Conservation (phyloP, 2,888 invertebrate genomes). For the Endomychus coccineus region DNA sequence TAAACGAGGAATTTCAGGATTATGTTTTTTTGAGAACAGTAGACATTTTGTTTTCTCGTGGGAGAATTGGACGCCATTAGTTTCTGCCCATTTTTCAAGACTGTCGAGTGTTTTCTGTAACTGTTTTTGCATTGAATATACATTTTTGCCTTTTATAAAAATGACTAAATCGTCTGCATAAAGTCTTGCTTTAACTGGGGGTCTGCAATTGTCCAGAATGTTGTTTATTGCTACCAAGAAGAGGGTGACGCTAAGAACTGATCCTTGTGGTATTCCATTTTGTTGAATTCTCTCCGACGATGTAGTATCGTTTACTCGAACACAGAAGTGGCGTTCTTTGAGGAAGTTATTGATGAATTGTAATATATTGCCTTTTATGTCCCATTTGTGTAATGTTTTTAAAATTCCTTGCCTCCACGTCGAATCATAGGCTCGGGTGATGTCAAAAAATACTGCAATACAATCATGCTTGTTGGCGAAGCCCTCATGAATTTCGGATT, state of each 20-base stretch:
- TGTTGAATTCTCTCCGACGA: slow-evolving; percentile 1
- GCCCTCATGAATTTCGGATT: slow-evolving; percentile 6
- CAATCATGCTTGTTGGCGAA: slow-evolving; percentile 3
- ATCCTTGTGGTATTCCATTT: slow-evolving; percentile 2
- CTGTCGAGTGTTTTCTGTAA: too few relatives aligned
- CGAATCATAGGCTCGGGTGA: slow-evolving; percentile 4
- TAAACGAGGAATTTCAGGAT: too few relatives aligned
- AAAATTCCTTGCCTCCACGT: slow-evolving; percentile 2
- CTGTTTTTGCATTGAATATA: too few relatives aligned
- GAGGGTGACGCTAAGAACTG: slow-evolving; percentile 3
- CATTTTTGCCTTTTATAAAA: too few relatives aligned
- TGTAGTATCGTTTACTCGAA: slow-evolving; percentile 1
- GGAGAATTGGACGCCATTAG: too few relatives aligned
- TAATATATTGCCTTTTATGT: slow-evolving; percentile 2
- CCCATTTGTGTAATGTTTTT: slow-evolving; percentile 1
- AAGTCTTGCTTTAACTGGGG: too few relatives aligned
- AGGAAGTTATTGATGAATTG: slow-evolving; percentile 3
- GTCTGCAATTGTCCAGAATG: too few relatives aligned
- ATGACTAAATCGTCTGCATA: too few relatives aligned
- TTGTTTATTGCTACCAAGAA: too few relatives aligned
- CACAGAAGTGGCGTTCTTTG: not conserved
- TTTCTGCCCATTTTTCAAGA: too few relatives aligned
- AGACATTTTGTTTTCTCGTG: too few relatives aligned
- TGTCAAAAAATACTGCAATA: slow-evolving; percentile 6
- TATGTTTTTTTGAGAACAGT: too few relatives aligned